These are phyloP conservation scores for Teleiodes luculella DNA, from an alignment of 2,888 invertebrate genomes.

Conservation along the genomic window DNA sequence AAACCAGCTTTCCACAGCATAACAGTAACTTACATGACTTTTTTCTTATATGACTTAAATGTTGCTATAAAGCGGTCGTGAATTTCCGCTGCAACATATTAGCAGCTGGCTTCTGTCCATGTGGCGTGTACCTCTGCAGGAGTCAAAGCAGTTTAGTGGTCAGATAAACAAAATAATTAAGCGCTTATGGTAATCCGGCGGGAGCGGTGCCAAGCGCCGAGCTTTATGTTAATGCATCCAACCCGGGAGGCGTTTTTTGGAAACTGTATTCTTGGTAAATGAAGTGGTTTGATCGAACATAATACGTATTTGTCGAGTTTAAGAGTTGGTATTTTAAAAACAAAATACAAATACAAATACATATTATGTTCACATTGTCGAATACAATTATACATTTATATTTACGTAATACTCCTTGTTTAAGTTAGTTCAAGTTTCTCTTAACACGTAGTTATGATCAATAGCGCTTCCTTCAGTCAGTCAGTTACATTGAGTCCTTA, in stretches of 20 bases:
- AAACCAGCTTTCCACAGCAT: neutral
- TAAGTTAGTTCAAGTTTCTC: too few species aligned
- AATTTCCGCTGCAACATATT: conserved; percentile 13
- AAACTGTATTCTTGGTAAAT: neutral
- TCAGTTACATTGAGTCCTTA: too few species aligned
- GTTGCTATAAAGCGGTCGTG: too few species aligned
- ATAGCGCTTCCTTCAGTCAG: too few species aligned
- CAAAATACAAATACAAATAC: too few species aligned
- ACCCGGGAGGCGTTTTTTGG: conserved; percentile 16
- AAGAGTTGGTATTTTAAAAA: too few species aligned
- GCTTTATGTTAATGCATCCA: conserved; percentile 44
- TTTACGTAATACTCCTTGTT: too few species aligned
- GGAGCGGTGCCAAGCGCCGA: conserved; percentile 32
- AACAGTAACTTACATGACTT: neutral
- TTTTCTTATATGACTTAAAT: neutral
- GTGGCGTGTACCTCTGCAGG: conserved; percentile 22
- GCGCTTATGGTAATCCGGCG: conserved; percentile 51
- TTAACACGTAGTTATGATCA: too few species aligned
- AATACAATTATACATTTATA: too few species aligned
- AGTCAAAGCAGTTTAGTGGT: conserved; percentile 62
- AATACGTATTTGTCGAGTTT: too few species aligned
- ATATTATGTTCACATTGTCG: too few species aligned
- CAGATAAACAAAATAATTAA: conserved; percentile 72
- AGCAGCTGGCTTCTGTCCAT: conserved; percentile 37
- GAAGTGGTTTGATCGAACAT: too few species aligned